Evolutionary conservation across 2,797 vertebrate species (phyloP).

Genomic region (Pantherophis vulpinus): DNA sequence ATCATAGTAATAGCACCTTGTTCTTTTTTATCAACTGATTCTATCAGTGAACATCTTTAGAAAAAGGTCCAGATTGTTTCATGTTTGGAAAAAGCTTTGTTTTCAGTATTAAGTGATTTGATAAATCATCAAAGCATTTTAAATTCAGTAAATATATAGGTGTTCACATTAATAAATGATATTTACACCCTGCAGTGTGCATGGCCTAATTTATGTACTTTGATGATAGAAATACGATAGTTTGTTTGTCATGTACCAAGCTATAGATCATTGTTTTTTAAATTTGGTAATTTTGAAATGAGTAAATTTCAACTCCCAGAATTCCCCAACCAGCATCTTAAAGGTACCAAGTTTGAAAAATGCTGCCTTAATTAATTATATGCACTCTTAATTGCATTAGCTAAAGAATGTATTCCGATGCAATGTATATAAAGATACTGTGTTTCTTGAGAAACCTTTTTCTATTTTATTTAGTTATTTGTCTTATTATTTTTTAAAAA

Average conservation of each 20-base stretch:
- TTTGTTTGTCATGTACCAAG: neutral
- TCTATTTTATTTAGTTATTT: neutral
- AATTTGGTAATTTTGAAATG: neutral
- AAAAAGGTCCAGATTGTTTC: neutral
- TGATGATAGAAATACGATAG: slow-evolving; percentile 9
- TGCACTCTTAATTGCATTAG: slow-evolving; percentile 53
- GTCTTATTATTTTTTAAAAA: slow-evolving; percentile 16
- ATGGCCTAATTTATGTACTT: slow-evolving; percentile 12
- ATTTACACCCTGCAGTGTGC: neutral
- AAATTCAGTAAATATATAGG: slow-evolving; percentile 54
- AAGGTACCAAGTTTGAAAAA: neutral
- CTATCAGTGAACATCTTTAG: slow-evolving; percentile 29
- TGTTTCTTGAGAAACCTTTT: neutral
- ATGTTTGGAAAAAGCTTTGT: neutral
- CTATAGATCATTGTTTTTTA: neutral
- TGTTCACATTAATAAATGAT: slow-evolving; percentile 43
- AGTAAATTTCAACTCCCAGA: neutral
- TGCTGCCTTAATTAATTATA: slow-evolving; percentile 3
- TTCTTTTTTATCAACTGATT: slow-evolving; percentile 44
- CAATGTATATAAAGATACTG: neutral
- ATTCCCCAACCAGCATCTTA: neutral
- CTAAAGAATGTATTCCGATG: slow-evolving; percentile 9
- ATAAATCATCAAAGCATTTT: slow-evolving; percentile 34
- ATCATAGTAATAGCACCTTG: slow-evolving; percentile 57
- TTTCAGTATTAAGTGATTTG: slow-evolving; percentile 13